Conservation (phyloP, 2,888 invertebrate species). For the Pristionchus mayeri region DNA sequence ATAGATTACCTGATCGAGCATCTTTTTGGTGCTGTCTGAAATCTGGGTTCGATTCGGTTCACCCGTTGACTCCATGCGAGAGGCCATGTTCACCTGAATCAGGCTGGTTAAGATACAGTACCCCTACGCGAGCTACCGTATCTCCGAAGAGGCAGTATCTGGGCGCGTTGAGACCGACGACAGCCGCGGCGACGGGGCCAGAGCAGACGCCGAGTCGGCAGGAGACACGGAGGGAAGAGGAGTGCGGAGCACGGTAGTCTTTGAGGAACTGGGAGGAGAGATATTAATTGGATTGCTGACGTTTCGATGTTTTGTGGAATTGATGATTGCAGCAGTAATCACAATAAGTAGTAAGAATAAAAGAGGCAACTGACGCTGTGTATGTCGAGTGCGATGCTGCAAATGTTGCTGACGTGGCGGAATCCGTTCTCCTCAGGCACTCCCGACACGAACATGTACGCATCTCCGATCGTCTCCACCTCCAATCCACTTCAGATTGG, state of each 20-base stretch:
- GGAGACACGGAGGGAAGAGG: constrained; percentile 55
- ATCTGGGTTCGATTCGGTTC: constrained; percentile 72
- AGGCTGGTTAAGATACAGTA: not conserved
- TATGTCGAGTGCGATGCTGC: constrained; percentile 70
- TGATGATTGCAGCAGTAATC: too few species aligned
- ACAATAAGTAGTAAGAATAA: too few species aligned
- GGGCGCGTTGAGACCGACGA: constrained; percentile 75
- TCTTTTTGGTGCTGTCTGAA: constrained; percentile 62
- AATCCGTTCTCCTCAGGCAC: constrained; percentile 73
- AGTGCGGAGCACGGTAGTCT: constrained; percentile 71
- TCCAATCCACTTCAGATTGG: constrained; percentile 53
- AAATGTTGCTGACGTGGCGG: constrained; percentile 68
- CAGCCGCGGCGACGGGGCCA: constrained; percentile 73
- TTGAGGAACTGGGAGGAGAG: constrained; percentile 62
- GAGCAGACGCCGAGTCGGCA: constrained; percentile 72
- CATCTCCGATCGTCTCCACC: constrained; percentile 74
- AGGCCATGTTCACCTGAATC: constrained; percentile 70
- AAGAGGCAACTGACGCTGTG: constrained; percentile 57
- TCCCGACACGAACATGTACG: constrained; percentile 74
- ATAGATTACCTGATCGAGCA: constrained; percentile 52
- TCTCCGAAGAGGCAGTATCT: constrained; percentile 76
- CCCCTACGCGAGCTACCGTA: constrained; percentile 65
- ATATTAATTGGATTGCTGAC: not conserved
- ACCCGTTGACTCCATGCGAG: constrained; percentile 74
- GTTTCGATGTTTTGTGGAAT: not conserved